These are phyloP conservation scores for Sphenopsis melanotis DNA, from an alignment of 2,797 vertebrate species.

Conservation along the genomic window DNA sequence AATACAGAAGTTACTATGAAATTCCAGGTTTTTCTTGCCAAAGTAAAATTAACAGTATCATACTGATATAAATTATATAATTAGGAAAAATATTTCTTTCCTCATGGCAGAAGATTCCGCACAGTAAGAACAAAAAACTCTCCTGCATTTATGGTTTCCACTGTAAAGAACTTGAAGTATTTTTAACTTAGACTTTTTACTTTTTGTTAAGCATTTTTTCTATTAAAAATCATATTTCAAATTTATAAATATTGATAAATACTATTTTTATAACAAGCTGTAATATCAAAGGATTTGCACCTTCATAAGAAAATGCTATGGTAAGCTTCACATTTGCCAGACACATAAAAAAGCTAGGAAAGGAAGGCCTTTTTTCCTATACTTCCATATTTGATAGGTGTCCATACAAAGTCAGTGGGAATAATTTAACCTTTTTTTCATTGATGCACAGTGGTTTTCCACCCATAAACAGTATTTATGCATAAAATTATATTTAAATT, in stretches of 20 bases:
- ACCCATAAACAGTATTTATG: not conserved
- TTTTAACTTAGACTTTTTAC: not conserved
- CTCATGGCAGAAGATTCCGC: not conserved
- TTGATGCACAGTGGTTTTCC: not conserved
- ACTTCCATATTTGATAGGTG: not conserved
- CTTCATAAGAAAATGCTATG: not conserved
- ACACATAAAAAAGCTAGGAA: not conserved
- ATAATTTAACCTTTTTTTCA: not conserved
- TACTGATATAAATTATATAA: not conserved
- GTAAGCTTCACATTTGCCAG: not conserved
- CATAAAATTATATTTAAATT: not conserved
- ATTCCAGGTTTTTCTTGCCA: not conserved
- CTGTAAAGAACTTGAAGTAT: not conserved
- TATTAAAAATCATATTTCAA: not conserved
- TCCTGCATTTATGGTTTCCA: not conserved
- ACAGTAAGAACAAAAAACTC: not conserved
- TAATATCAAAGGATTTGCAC: not conserved
- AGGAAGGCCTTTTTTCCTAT: not conserved
- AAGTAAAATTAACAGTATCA: not conserved
- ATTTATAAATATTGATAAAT: not conserved
- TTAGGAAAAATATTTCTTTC: not conserved
- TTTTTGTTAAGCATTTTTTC: not conserved
- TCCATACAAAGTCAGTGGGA: not conserved
- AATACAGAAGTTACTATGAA: not conserved
- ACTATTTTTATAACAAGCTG: not conserved